A percentile compares a stretch with the other conserved stretches of the same genome.
Conservation (phyloP, 1,140 invertebrate species). For the Meloidogyne floridensis region DNA sequence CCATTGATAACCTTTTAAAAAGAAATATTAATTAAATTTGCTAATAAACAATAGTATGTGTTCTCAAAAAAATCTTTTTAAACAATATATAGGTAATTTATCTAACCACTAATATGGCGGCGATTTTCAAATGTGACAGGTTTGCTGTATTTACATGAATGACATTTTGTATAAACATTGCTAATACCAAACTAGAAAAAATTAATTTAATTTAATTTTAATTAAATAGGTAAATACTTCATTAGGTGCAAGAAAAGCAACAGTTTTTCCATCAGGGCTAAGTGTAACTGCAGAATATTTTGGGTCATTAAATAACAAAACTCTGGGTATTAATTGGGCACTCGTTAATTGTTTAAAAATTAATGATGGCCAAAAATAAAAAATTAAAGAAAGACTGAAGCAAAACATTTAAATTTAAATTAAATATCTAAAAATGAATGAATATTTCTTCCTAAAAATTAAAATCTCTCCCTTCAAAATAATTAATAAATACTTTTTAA, state of each 20-base stretch:
- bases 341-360: neutral
- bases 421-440: neutral
- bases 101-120: conserved; percentile 47
- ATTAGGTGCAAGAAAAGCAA: conserved; percentile 54
- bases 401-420: neutral
- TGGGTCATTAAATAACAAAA: conserved; percentile 50
- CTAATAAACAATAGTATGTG: too few relatives aligned
- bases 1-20: conserved; percentile 53
- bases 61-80: too few relatives aligned
- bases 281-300: conserved; percentile 53
- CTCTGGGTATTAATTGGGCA: conserved; percentile 40
- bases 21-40: too few relatives aligned
- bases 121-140: conserved; percentile 55
- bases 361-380: neutral
- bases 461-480: too few relatives aligned
- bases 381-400: neutral
- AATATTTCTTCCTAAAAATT: too few relatives aligned
- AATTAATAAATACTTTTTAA: too few relatives aligned
- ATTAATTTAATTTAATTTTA: too few relatives aligned
- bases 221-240: conserved; percentile 20
- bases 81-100: neutral
- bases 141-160: conserved; percentile 51
- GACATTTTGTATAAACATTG: conserved; percentile 50
- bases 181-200: conserved; percentile 42
- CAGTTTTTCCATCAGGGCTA: conserved; percentile 45